Percentiles rank a stretch among this genome's conserved stretches.
Evolutionary conservation across 2,113 vertebrate genomes (phyloP).

Genomic region (Sciurus niger): DNA sequence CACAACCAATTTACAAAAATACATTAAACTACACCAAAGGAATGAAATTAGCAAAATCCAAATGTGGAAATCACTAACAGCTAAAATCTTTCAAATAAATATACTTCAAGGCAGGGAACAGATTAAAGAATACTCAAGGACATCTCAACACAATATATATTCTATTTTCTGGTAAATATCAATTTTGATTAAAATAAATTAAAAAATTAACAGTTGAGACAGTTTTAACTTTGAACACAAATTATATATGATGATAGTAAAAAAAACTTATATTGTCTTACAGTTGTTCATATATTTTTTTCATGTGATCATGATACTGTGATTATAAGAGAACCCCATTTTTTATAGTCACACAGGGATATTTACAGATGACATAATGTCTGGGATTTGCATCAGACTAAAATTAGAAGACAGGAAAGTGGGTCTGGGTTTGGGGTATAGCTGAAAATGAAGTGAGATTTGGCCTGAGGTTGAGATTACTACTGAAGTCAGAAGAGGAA

Average conservation of each 20-base stretch:
- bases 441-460: background rate
- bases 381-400: constrained; percentile 6
- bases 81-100: constrained; percentile 28
- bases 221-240: constrained; percentile 33
- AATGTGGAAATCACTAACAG: background rate
- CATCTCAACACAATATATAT: background rate
- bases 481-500: background rate
- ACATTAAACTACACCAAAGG: constrained; percentile 38
- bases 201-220: background rate
- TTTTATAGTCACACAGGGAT: background rate
- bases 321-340: background rate
- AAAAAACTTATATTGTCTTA: constrained; percentile 14
- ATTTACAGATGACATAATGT: background rate
- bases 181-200: constrained; percentile 41
- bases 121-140: background rate
- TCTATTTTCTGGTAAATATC: background rate
- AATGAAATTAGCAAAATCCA: constrained; percentile 56
- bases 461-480: background rate
- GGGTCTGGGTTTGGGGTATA: background rate
- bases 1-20: background rate
- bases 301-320: background rate
- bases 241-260: background rate
- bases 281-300: background rate
- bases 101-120: background rate
- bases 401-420: background rate